Percentiles rank a stretch among this genome's conserved stretches.
These are phyloP conservation scores for Macrotis lagotis DNA, from an alignment of 2,113 vertebrate species.

Conservation along the genomic window DNA sequence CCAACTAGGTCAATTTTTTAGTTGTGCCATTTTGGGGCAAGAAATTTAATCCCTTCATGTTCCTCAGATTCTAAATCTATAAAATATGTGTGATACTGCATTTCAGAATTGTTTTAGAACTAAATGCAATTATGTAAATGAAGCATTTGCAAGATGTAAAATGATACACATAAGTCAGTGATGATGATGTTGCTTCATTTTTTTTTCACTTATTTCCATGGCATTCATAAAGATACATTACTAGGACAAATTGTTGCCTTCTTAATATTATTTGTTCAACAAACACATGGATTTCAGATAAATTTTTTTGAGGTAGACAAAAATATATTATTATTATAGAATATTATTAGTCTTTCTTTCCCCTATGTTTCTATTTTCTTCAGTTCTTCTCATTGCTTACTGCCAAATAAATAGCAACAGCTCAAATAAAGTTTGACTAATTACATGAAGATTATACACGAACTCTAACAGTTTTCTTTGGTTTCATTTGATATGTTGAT, in stretches of 20 bases:
- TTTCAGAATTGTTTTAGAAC: neutral
- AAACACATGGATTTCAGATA: neutral
- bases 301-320: neutral
- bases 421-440: neutral
- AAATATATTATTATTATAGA: neutral
- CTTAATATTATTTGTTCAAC: neutral
- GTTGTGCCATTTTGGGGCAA: neutral
- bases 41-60: neutral
- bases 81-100: neutral
- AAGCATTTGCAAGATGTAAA: neutral
- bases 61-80: neutral
- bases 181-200: neutral
- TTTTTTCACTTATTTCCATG: neutral
- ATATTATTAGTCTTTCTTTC: neutral
- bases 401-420: constrained; percentile 3
- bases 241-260: neutral
- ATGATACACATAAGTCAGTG: neutral
- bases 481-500: constrained; percentile 41
- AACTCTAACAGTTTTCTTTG: neutral
- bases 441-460: neutral
- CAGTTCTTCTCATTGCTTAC: neutral
- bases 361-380: neutral
- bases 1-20: neutral
- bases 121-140: neutral
- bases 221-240: neutral